Evolutionary conservation across 23 tunicate species (phyloP).

Genomic region (Trididemnum miniatum): DNA sequence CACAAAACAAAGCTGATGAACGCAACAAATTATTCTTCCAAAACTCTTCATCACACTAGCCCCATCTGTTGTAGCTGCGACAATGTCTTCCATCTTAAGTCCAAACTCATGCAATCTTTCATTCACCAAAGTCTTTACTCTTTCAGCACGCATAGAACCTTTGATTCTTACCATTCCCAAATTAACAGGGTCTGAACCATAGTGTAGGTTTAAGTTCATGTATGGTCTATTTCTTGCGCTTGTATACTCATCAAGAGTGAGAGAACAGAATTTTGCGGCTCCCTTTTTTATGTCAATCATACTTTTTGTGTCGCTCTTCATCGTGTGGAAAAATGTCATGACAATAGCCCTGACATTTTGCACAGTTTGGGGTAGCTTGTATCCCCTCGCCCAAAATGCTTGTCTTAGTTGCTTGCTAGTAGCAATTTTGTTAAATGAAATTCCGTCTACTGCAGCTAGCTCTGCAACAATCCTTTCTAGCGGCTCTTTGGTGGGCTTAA

Average conservation of each 20-base stretch:
- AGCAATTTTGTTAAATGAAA: slow-evolving; percentile 52
- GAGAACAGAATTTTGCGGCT: slow-evolving; percentile 52
- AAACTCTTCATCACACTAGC: slow-evolving; percentile 75
- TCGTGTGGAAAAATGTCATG: slow-evolving; percentile 47
- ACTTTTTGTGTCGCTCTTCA: slow-evolving; percentile 47
- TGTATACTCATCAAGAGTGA: slow-evolving; percentile 59
- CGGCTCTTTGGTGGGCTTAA: slow-evolving; percentile 58
- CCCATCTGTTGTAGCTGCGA: slow-evolving; percentile 69
- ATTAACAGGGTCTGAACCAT: slow-evolving; percentile 39
- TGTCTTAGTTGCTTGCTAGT: slow-evolving; percentile 53
- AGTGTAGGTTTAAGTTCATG: slow-evolving; percentile 59
- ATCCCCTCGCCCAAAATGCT: slow-evolving; percentile 56
- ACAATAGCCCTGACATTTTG: slow-evolving; percentile 56
- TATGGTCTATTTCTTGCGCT: slow-evolving; percentile 49
- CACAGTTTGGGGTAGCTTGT: slow-evolving; percentile 66
- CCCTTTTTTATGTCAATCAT: slow-evolving; percentile 46
- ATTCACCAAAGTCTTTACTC: slow-evolving; percentile 55
- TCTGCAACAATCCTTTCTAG: slow-evolving; percentile 58
- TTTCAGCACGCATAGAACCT: slow-evolving; percentile 55
- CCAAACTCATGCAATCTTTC: slow-evolving; percentile 67
- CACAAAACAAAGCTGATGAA: slow-evolving; percentile 60
- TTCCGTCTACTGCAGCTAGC: slow-evolving; percentile 61
- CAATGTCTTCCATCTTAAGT: slow-evolving; percentile 53
- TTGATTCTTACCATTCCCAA: slow-evolving; percentile 55
- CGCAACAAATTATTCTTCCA: slow-evolving; percentile 52